Percentiles rank a stretch among this genome's conserved stretches.
phyloP scores from a whole-genome alignment of 2,113 vertebrate species.

The Rynchops niger region DNA sequence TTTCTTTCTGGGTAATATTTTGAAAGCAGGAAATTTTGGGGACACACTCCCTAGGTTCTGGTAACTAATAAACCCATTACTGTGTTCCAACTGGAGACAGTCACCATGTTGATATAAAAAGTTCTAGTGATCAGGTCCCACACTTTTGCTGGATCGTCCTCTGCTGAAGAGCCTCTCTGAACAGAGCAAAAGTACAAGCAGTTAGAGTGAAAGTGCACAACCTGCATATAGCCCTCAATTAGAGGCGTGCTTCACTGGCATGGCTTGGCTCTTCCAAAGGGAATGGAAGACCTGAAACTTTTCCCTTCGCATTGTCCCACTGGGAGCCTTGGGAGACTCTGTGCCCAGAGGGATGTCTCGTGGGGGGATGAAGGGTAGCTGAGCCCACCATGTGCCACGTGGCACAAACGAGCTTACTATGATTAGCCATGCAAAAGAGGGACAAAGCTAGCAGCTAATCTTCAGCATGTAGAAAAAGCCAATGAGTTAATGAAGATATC shows the following conservation, averaged over 20 bases:
- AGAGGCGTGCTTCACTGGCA: background rate
- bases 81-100: background rate
- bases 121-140: background rate
- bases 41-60: background rate
- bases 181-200: background rate
- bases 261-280: background rate
- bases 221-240: background rate
- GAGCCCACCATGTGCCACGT: background rate
- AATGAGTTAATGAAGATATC: background rate
- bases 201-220: background rate
- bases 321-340: background rate
- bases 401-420: background rate
- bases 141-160: background rate
- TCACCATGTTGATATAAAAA: background rate
- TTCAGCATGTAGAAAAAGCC: background rate
- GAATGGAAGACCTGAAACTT: background rate
- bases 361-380: background rate
- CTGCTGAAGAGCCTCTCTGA: background rate
- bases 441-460: background rate
- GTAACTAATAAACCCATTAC: background rate
- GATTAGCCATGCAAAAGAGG: background rate
- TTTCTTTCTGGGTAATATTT: background rate
- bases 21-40: background rate
- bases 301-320: background rate
- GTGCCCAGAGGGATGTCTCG: background rate